Evolutionary conservation across 2,113 vertebrate genomes (phyloP).

Genomic region (Paratilapia polleni): DNA sequence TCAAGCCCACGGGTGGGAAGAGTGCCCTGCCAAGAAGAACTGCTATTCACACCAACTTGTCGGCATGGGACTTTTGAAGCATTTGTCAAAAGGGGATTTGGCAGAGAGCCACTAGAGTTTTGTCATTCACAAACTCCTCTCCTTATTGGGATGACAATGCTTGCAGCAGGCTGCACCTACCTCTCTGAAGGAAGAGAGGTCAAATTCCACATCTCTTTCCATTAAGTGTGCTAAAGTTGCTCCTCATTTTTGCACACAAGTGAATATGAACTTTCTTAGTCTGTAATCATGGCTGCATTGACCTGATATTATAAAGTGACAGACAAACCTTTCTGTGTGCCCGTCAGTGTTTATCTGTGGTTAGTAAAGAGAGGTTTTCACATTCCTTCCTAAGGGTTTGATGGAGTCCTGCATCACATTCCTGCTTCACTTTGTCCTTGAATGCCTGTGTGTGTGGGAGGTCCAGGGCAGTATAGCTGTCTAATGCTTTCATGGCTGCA

Average conservation of each 20-base stretch:
- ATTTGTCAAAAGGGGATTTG: conserved; percentile 73
- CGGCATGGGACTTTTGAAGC: conserved; percentile 75
- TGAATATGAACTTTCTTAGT: conserved; percentile 11
- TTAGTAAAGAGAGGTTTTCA: conserved; percentile 39
- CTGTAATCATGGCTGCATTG: conserved; percentile 20
- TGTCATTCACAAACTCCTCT: conserved; percentile 71
- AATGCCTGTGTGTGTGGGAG: conserved; percentile 59
- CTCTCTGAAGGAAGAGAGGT: conserved; percentile 7
- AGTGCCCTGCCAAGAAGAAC: conserved; percentile 51
- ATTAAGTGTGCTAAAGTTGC: conserved; percentile 27
- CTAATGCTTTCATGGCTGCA: conserved; percentile 41
- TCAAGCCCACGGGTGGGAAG: conserved; percentile 57
- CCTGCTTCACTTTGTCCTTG: conserved; percentile 62
- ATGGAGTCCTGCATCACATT: conserved; percentile 64
- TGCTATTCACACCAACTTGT: conserved; percentile 73
- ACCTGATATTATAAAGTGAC: conserved; percentile 1
- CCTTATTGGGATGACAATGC: conserved; percentile 53
- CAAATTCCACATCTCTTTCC: conserved; percentile 29
- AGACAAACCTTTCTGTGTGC: background rate
- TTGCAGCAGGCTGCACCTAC: conserved; percentile 45
- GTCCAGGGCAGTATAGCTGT: conserved; percentile 37
- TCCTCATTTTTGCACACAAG: background rate
- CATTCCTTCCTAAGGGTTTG: conserved; percentile 58
- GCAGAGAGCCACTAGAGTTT: conserved; percentile 62
- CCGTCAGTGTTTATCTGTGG: conserved; percentile 21